Evolutionary conservation across 2,888 invertebrate genomes (phyloP).

Genomic region (Alloplasta piceator): DNA sequence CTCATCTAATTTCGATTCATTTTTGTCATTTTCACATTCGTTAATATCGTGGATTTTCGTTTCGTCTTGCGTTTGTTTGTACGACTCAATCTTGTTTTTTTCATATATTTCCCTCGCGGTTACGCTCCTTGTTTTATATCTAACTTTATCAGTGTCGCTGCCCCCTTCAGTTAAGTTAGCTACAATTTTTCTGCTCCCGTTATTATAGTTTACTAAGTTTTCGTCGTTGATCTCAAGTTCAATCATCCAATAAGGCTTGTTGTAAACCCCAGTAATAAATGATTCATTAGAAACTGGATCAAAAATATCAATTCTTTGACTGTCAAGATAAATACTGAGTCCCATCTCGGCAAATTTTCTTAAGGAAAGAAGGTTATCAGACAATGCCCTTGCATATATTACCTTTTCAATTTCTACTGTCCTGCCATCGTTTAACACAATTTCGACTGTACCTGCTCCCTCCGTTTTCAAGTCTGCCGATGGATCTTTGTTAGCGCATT

Average conservation of each 20-base stretch:
- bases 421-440: constrained; percentile 48
- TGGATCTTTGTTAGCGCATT: constrained; percentile 65
- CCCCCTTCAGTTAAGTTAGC: constrained; percentile 29
- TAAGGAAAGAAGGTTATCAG: constrained; percentile 68
- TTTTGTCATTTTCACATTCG: too few relatives aligned
- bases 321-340: constrained; percentile 62
- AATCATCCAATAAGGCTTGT: constrained; percentile 55
- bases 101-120: not conserved
- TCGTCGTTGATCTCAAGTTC: not conserved
- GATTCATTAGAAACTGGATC: constrained; percentile 50
- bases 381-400: constrained; percentile 62
- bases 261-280: constrained; percentile 48
- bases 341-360: constrained; percentile 65
- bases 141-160: constrained; percentile 2
- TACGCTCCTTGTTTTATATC: not conserved
- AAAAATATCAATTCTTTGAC: constrained; percentile 46
- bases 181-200: constrained; percentile 10
- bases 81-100: too few relatives aligned
- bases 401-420: constrained; percentile 62
- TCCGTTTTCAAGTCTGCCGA: constrained; percentile 65
- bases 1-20: too few relatives aligned
- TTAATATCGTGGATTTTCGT: too few relatives aligned
- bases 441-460: constrained; percentile 62
- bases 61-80: too few relatives aligned
- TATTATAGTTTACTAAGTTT: not conserved